These are phyloP conservation scores for Diloba caeruleocephala DNA, from an alignment of 2,888 invertebrate species.

Conservation along the genomic window DNA sequence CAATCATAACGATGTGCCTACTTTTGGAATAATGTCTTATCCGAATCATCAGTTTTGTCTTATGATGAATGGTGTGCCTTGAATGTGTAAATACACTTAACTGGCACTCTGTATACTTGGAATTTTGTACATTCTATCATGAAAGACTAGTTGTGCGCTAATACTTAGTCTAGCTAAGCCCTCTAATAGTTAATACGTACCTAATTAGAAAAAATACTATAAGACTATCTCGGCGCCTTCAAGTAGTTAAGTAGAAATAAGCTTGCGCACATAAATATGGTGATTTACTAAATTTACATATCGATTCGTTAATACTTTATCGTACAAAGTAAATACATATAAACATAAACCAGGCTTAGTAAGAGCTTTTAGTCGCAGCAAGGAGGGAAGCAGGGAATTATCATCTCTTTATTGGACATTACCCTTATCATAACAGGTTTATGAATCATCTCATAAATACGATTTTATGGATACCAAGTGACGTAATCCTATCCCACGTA, in stretches of 20 bases:
- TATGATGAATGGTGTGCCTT: neutral
- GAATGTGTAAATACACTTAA: neutral
- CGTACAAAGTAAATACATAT: no score
- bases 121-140: neutral
- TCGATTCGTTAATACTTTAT: no score
- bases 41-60: neutral
- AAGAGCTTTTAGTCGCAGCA: constrained; percentile 6
- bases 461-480: constrained; percentile 15
- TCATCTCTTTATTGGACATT: constrained; percentile 28
- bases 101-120: neutral
- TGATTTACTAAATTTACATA: no score
- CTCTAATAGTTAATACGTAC: no score
- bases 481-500: constrained; percentile 9
- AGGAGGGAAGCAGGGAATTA: constrained; percentile 11
- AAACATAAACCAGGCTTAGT: constrained; percentile 3
- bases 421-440: constrained; percentile 5
- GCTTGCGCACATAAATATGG: no score
- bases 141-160: no score
- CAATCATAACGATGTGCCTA: neutral
- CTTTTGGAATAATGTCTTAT: neutral
- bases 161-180: no score
- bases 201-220: no score
- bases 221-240: no score
- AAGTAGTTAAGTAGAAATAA: no score
- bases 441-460: constrained; percentile 10